A percentile compares a stretch with the other conserved stretches of the same genome.
These are phyloP conservation scores for Mycetomoellerius zeteki DNA, from an alignment of 1,140 invertebrate genomes.

Conservation along the genomic window DNA sequence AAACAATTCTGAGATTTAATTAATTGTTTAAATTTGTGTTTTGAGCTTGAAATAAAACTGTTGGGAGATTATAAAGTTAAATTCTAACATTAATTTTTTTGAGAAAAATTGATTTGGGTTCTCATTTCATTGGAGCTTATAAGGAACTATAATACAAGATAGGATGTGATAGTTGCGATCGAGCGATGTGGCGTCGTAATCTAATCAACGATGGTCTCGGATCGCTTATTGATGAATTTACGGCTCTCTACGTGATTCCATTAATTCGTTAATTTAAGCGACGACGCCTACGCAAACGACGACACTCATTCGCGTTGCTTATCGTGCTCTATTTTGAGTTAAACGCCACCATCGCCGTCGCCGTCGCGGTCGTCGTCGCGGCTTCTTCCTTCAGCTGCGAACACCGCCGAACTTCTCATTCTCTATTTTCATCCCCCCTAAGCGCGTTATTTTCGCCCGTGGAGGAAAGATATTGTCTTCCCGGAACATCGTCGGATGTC, in stretches of 20 bases:
- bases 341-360: constrained; percentile 53
- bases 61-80: neutral
- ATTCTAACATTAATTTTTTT: neutral
- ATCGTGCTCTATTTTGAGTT: constrained; percentile 64
- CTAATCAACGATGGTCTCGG: constrained; percentile 50
- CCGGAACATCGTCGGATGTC: constrained; percentile 50
- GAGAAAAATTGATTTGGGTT: constrained; percentile 4
- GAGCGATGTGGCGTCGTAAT: too few relatives aligned
- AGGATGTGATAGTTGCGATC: neutral
- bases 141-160: neutral
- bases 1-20: neutral
- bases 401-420: constrained; percentile 59
- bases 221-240: constrained; percentile 70
- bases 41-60: neutral
- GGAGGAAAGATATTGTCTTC: constrained; percentile 72
- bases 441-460: constrained; percentile 73
- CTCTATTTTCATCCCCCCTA: constrained; percentile 71
- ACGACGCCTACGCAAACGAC: constrained; percentile 33
- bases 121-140: neutral
- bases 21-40: neutral
- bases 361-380: neutral
- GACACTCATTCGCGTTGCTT: constrained; percentile 8
- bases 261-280: constrained; percentile 68
- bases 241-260: constrained; percentile 43
- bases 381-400: constrained; percentile 53